Evolutionary conservation across 1,140 invertebrate species (phyloP).

Genomic region (Maconellicoccus hirsutus): DNA sequence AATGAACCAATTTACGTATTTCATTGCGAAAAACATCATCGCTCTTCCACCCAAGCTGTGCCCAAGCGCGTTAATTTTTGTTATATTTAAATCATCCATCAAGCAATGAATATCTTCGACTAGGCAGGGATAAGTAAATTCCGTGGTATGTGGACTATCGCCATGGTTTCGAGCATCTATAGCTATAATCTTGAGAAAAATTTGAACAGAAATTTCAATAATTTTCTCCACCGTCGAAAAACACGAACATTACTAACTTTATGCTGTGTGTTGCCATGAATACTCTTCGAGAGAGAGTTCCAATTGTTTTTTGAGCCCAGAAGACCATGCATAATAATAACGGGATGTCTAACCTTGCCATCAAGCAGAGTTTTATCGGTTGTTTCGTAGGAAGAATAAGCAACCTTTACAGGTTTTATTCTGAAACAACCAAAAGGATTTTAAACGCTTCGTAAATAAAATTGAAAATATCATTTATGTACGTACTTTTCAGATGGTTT

Average conservation of each 20-base stretch:
- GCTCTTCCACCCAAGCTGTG: constrained; percentile 85
- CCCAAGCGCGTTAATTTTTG: constrained; percentile 58
- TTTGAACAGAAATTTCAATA: too few relatives aligned
- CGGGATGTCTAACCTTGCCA: constrained; percentile 37
- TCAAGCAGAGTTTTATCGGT: constrained; percentile 31
- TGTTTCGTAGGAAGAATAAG: constrained; percentile 44
- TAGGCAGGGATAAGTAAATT: constrained; percentile 59
- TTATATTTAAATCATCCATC: constrained; percentile 46
- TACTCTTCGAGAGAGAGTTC: constrained; percentile 61
- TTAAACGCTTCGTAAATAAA: neutral
- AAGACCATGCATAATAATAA: constrained; percentile 74
- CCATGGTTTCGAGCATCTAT: constrained; percentile 87
- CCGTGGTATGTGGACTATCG: constrained; percentile 62
- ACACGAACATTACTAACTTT: constrained; percentile 32
- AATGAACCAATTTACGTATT: constrained; percentile 28
- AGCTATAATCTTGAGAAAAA: constrained; percentile 46
- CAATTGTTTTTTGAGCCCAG: constrained; percentile 79
- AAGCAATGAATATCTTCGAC: constrained; percentile 57
- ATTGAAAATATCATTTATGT: neutral
- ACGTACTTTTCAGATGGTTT: neutral
- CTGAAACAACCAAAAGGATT: neutral
- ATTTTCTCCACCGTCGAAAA: too few relatives aligned
- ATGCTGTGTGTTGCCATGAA: constrained; percentile 49
- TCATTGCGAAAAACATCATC: constrained; percentile 65
- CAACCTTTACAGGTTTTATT: constrained; percentile 40